Conservation (phyloP, 2,797 vertebrate genomes). For the Diglossa cyanea region DNA sequence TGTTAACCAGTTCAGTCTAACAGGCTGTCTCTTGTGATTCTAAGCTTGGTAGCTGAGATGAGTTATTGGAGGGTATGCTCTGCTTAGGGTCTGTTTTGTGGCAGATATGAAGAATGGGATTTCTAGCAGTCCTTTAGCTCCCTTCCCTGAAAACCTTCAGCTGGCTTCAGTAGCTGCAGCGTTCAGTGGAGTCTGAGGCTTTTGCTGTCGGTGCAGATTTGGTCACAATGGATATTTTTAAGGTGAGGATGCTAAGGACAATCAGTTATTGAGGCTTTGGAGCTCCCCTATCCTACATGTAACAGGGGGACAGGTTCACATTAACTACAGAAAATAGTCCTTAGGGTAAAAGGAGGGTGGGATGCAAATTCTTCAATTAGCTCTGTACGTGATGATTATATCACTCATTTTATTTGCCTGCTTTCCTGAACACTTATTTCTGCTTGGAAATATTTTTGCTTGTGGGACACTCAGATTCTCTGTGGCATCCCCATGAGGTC, state of each 20-base stretch:
- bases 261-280: background rate
- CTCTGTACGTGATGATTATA: background rate
- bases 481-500: background rate
- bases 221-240: background rate
- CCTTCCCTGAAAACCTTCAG: background rate
- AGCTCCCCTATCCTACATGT: fast-evolving
- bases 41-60: background rate
- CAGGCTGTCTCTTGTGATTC: background rate
- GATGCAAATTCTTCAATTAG: background rate
- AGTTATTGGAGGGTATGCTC: background rate
- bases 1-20: background rate
- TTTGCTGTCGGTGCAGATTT: background rate
- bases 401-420: background rate
- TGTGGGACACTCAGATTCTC: background rate
- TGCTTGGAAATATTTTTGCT: background rate
- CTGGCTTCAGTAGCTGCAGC: background rate
- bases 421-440: background rate
- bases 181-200: background rate
- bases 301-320: background rate
- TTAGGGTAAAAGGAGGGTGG: background rate
- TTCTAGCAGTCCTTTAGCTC: background rate
- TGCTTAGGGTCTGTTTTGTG: background rate
- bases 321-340: background rate
- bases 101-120: background rate
- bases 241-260: background rate